These are phyloP conservation scores for Tetragonisca angustula DNA, from an alignment of 2,888 invertebrate genomes.

Conservation along the genomic window DNA sequence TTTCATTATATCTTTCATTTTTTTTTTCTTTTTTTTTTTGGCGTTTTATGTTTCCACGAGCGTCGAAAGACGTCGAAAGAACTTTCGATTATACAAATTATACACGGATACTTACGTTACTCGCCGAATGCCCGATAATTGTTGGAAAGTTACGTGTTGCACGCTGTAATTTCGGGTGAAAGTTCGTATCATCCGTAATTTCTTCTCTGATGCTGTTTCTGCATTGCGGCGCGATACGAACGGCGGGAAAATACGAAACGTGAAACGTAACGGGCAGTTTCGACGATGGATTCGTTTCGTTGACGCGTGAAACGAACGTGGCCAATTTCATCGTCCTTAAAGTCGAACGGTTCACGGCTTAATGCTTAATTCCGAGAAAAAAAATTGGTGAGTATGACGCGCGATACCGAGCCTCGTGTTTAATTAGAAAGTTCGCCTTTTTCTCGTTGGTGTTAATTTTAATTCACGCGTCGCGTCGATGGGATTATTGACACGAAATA, in stretches of 20 bases:
- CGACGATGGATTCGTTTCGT: background rate
- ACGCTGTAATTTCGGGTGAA: constrained; percentile 69
- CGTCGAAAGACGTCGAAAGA: constrained; percentile 15
- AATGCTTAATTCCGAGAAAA: background rate
- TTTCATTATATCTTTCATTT: background rate
- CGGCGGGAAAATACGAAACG: background rate
- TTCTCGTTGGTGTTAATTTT: background rate
- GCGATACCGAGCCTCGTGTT: background rate
- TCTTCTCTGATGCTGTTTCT: background rate
- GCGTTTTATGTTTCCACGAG: background rate
- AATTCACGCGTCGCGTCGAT: too few relatives aligned
- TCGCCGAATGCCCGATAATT: constrained; percentile 61
- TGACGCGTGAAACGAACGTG: constrained; percentile 6
- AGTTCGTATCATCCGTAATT: constrained; percentile 57
- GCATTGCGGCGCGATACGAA: constrained; percentile 3
- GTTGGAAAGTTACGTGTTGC: constrained; percentile 62
- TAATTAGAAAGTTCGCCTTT: constrained; percentile 6
- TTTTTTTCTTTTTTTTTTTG: background rate
- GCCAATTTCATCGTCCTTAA: background rate
- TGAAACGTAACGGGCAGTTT: background rate
- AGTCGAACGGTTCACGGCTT: background rate
- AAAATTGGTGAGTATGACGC: background rate
- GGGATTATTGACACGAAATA: background rate
- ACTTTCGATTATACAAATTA: constrained; percentile 50
- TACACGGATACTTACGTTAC: constrained; percentile 24